Evolutionary conservation across 2,113 vertebrate genomes (phyloP), one percentile per base, ranked within the genome.

Genomic region (Oceanites oceanicus): DNA sequence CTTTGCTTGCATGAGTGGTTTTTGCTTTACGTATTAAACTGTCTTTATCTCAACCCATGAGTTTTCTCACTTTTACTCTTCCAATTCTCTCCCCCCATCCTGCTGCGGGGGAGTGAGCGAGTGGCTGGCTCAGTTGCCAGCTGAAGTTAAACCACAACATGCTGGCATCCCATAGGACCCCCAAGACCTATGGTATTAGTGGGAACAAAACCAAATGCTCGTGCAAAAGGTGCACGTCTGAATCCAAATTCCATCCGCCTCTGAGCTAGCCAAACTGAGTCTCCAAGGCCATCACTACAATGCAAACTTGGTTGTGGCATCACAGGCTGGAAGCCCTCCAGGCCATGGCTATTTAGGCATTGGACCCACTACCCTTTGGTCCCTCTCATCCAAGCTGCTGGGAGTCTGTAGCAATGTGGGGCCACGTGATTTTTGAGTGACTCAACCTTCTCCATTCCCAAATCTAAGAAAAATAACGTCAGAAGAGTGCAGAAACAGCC

Each of bases 341-440:
- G 53, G 21, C 9, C 52, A 36, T 25, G 32, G 11, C 8, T 86
- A 1, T 62, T 49, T 38, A 45, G 10, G 4, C 40, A 20, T n/a
- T 59, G 26, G 53, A 56, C 10, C 14, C 14, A 6, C 50, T 14
- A 21, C 0, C 0, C 2, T 52, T 44, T 45, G 6, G 7, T 78
- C 23, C 18, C 32, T 40, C 23, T 80, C 42, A 13, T 59, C 42
- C 15, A 75, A 88, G n/a, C 25, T 32, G 13, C 10, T n/a, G 65
- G 62, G 22, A 77, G 36, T 42, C n/a, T 56, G 36, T 4, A 81
- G 45, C 86, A 71, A 12, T 1, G 3, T 7, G 6, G 6, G 7
- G 7, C 34, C 30, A 59, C 0, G 0, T 25, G 8, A 9, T 44
- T 75, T 75, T 71, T 36, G 52, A 12, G 20, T 56, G 40, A 59